Conservation (phyloP, 2,113 vertebrate genomes). For the Nothoprocta perdicaria region DNA sequence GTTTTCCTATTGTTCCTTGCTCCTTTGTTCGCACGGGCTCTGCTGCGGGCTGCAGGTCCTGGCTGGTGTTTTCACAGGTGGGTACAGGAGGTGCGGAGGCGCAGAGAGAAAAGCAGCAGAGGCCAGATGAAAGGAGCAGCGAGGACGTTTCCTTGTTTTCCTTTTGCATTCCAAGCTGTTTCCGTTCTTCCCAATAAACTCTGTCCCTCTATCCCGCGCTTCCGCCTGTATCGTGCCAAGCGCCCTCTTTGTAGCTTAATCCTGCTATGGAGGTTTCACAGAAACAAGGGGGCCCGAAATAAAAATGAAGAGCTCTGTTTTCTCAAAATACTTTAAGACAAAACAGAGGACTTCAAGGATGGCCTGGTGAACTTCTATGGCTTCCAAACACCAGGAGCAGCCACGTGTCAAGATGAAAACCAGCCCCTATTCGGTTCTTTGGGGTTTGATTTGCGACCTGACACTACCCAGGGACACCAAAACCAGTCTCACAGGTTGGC, state of each 20-base stretch:
- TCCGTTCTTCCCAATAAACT: neutral
- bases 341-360: neutral
- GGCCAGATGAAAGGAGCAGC: neutral
- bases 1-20: neutral
- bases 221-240: neutral
- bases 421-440: neutral
- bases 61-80: constrained; percentile 64
- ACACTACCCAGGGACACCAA: neutral
- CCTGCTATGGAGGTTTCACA: neutral
- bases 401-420: neutral
- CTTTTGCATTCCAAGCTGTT: neutral
- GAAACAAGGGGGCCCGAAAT: neutral
- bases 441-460: neutral
- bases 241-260: constrained; percentile 2
- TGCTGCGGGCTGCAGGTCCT: neutral
- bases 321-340: neutral
- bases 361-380: neutral
- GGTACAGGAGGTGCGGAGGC: neutral
- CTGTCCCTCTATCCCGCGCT: neutral
- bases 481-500: neutral
- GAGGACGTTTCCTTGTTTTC: neutral
- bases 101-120: neutral
- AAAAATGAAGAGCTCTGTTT: neutral
- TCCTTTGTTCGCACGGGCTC: neutral
- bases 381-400: neutral